phyloP scores from a whole-genome alignment of 2,888 invertebrate genomes.

The Agrenia bidenticulata region DNA sequence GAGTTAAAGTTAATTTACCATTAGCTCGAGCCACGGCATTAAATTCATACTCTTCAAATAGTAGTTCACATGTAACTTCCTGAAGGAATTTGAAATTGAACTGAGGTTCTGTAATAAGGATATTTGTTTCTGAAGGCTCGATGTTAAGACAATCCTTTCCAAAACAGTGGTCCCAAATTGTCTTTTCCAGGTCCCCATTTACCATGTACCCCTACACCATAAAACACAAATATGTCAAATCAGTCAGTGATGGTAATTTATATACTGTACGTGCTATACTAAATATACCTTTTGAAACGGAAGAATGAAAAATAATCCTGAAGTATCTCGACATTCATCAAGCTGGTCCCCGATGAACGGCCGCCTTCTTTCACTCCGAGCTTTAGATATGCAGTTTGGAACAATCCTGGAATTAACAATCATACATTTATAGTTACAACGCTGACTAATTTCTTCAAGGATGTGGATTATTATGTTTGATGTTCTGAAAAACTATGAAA shows the following conservation, averaged over 20 bases:
- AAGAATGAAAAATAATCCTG: conserved; percentile 88
- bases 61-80: conserved; percentile 91
- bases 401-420: no score
- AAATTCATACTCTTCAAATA: conserved; percentile 97
- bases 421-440: no score
- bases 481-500: no score
- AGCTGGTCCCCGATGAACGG: conserved; percentile 93
- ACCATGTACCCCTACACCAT: conserved; percentile 73
- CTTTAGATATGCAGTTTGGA: conserved; percentile 97
- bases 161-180: conserved; percentile 94
- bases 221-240: neutral
- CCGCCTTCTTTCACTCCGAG: conserved; percentile 90
- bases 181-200: conserved; percentile 95
- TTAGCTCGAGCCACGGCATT: conserved; percentile 77
- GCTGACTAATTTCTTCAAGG: no score
- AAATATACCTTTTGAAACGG: conserved; percentile 77
- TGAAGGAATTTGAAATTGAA: conserved; percentile 90
- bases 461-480: no score
- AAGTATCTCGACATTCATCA: conserved; percentile 93
- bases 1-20: conserved; percentile 55
- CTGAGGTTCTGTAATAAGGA: conserved; percentile 90
- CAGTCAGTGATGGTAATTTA: conserved; percentile 92
- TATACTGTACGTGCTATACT: conserved; percentile 77
- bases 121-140: conserved; percentile 72
- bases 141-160: conserved; percentile 80